Base-by-base conservation (phyloP, 2,888 invertebrate genomes). In the Scaptomyza cyrtandrae region DNA sequence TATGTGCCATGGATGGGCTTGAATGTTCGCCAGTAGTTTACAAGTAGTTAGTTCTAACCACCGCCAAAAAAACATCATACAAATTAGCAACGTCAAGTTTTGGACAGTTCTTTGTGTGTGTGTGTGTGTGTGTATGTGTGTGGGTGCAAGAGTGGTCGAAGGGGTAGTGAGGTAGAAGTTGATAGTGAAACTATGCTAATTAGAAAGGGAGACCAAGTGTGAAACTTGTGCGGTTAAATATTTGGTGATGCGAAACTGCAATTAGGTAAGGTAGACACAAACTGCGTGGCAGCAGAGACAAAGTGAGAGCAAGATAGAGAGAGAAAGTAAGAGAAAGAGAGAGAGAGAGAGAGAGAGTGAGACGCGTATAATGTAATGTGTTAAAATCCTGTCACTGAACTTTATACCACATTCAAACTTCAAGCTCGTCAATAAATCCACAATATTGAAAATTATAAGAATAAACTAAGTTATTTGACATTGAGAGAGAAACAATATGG, bases 21-120 rank as follows among this genome's bases (percentile, higher is more conserved):
- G 57, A 76, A 72, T 68, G 35, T 48, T 44, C 49, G 72, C 35
- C 56, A 46, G 54, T 61, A 59, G 66, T 68, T 70, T 13, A 37
- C 52, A 76, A 68, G 60, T 44, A 76, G 69, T 53, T 60, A 35
- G 35, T 44, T 44, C 35, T 13, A 24, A 7, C 37, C 39, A 6
- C 31, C 24, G 55, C 27, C 24, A 31, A 33, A 27, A 24, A 44
- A 59, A 24, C 52, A 46, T 69, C 58, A 71, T 63, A 73, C 60
- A 74, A 74, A 78, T 68, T 70, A 75, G 71, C 77, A 61, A 61
- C 45, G 46, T 65, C 53, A 63, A 67, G 63, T 75, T 54, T 57
- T 53, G 33, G 27, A 45, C 46, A 53, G 39, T 57, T 58, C 59
- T 50, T 19, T 48, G 53, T 14, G 39, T 39, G 13, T 35, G 35